Evolutionary conservation across 2,888 invertebrate genomes (phyloP), one percentile per base, ranked within the genome.

Genomic region (Iselma pallidipennis): DNA sequence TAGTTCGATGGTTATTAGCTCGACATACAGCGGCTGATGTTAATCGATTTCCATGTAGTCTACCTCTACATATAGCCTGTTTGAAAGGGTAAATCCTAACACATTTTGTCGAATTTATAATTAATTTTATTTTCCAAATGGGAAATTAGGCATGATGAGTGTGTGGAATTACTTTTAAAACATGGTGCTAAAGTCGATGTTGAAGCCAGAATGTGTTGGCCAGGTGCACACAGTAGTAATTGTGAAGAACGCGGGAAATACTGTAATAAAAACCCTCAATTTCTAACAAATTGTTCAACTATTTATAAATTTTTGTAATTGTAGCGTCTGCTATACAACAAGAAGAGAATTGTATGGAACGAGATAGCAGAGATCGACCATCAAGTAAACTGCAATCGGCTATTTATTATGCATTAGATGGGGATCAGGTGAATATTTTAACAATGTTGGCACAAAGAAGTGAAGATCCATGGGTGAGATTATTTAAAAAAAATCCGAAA

Each of bases 131-230:
- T 51, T 16, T 10, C 19, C 23, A 49, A 49, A 26, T 49, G 31
- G 10, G n/a, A n/a, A n/a, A 75, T 19, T 70, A 85, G 85, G 54
- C 86, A 89, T 74, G 87, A 88, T 71, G 88, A 89, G 68, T 88
- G 89, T 73, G 89, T 91, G 12, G 88, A 90, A 74, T 74, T 89
- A 42, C 77, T 91, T 31, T 75, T 91, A 55, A 87, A 88, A 71
- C 86, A 89, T 79, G 90, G 91, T 21, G 90, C 89, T 5, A 84
- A 89, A 66, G 86, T 89, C 14, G 89, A 90, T 78, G 86, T 88
- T 0, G 90, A 90, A 75, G 87, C 89, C 0, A 82, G 91, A 19
- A 88, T 91, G 87, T 91, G 91, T 75, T 91, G 89, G 83, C 91
- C 91, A 0, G 88, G 89, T 7, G 85, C 87, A 4, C 91, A 91